A percentile compares a stretch with the other conserved stretches of the same genome.
Evolutionary conservation across 2,888 invertebrate species (phyloP).

Genomic region (Conchocele bisecta): DNA sequence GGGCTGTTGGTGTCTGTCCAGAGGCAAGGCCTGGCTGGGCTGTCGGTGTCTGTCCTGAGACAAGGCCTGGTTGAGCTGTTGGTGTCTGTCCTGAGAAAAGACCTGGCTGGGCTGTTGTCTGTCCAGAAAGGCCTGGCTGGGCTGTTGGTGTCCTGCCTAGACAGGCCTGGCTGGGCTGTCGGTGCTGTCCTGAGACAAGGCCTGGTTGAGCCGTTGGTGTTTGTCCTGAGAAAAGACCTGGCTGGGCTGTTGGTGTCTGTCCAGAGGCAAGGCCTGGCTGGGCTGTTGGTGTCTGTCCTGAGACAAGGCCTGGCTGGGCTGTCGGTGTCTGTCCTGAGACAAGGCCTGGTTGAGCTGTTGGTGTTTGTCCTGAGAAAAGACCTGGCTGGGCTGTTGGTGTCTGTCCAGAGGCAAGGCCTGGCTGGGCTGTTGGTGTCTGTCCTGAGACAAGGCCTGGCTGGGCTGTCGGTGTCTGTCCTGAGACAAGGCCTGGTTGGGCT

Average conservation of each 20-base stretch:
- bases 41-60: slow-evolving; percentile 7
- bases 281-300: slow-evolving; percentile 27
- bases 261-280: slow-evolving; percentile 20
- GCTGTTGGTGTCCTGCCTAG: slow-evolving; percentile 22
- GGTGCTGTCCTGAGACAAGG: slow-evolving; percentile 8
- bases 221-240: slow-evolving; percentile 22
- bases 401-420: slow-evolving; percentile 11
- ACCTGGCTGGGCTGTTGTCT: slow-evolving; percentile 35
- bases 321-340: slow-evolving; percentile 19
- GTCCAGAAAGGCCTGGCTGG: slow-evolving; percentile 23
- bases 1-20: slow-evolving; percentile 37
- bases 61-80: slow-evolving; percentile 7
- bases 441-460: slow-evolving; percentile 17
- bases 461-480: slow-evolving; percentile 29
- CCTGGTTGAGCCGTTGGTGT: slow-evolving; percentile 32
- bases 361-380: slow-evolving; percentile 22
- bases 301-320: slow-evolving; percentile 5
- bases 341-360: slow-evolving; percentile 35
- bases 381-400: slow-evolving; percentile 38
- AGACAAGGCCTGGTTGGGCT: slow-evolving; percentile 15
- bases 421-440: slow-evolving; percentile 44
- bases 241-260: slow-evolving; percentile 41
- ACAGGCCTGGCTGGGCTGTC: slow-evolving; percentile 16
- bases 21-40: slow-evolving; percentile 13
- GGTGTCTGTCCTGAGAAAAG: slow-evolving; percentile 18